These are phyloP conservation scores for Rafetus swinhoei DNA, from an alignment of 2,113 vertebrate genomes.

Conservation along the genomic window DNA sequence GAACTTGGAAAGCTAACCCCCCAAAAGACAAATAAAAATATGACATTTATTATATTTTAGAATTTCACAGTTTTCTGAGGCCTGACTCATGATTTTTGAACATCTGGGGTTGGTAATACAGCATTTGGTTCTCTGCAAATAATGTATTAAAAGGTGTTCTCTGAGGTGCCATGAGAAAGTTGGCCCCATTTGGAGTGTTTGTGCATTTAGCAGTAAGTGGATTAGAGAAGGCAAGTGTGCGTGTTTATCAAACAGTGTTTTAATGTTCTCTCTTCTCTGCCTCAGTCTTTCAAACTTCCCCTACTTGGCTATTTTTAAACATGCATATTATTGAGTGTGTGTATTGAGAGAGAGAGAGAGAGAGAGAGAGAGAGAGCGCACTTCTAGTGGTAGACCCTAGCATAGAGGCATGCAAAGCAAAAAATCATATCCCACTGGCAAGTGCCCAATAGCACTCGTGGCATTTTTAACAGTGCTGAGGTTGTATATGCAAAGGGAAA, in stretches of 20 bases:
- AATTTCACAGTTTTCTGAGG: slow-evolving; percentile 4
- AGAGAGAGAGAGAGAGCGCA: too few relatives aligned
- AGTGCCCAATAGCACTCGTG: neutral
- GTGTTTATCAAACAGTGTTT: neutral
- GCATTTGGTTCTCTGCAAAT: neutral
- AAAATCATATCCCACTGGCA: neutral
- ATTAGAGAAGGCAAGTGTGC: neutral
- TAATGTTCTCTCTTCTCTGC: neutral
- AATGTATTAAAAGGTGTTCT: neutral
- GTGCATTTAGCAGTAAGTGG: neutral
- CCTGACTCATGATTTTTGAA: neutral
- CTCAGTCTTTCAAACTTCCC: neutral
- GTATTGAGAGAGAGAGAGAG: neutral
- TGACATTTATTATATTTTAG: neutral
- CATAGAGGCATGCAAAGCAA: neutral
- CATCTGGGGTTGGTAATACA: neutral
- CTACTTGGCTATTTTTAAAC: neutral
- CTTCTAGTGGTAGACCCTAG: neutral
- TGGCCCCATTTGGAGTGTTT: neutral
- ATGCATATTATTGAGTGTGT: fast-evolving
- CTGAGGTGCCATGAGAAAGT: slow-evolving; percentile 27
- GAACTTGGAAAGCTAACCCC: neutral
- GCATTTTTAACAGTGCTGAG: neutral
- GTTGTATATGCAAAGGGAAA: neutral
- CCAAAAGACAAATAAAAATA: slow-evolving; percentile 1